A percentile compares a stretch with the other conserved stretches of the same genome.
phyloP scores from a whole-genome alignment of 2,888 invertebrate species.

The Odontomyia ornata region DNA sequence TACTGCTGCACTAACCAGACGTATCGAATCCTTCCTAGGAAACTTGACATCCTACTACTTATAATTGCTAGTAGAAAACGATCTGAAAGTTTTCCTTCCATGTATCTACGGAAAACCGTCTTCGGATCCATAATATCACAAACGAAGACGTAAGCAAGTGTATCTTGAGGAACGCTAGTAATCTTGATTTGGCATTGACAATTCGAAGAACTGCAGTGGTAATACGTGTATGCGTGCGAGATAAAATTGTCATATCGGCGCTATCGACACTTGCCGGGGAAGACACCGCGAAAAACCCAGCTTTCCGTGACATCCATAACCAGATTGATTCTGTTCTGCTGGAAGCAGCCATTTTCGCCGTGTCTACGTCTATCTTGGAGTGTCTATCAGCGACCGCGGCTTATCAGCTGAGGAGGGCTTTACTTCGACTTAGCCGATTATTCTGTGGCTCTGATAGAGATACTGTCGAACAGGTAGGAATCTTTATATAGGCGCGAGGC shows the following conservation, averaged over 20 bases:
- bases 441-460: constrained; percentile 41
- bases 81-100: too few relatives aligned
- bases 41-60: too few relatives aligned
- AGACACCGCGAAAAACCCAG: background rate
- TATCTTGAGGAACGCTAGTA: too few relatives aligned
- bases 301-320: background rate
- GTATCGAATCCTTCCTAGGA: too few relatives aligned
- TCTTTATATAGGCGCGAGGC: constrained; percentile 42
- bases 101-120: too few relatives aligned
- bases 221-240: background rate
- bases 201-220: constrained; percentile 15
- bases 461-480: constrained; percentile 41
- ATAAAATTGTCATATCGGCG: constrained; percentile 29
- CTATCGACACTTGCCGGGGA: constrained; percentile 3
- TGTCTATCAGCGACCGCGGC: constrained; percentile 36
- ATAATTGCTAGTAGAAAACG: too few relatives aligned
- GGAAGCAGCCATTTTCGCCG: constrained; percentile 15
- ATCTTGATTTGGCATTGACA: constrained; percentile 19
- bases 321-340: constrained; percentile 25
- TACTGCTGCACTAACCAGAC: too few relatives aligned
- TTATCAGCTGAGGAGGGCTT: constrained; percentile 42
- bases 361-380: background rate
- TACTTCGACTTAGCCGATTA: constrained; percentile 40
- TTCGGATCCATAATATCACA: too few relatives aligned
- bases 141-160: too few relatives aligned